Evolutionary conservation across 2,797 vertebrate genomes (phyloP), one percentile per base, ranked within the genome.

Genomic region (Urophycis tenuis): DNA sequence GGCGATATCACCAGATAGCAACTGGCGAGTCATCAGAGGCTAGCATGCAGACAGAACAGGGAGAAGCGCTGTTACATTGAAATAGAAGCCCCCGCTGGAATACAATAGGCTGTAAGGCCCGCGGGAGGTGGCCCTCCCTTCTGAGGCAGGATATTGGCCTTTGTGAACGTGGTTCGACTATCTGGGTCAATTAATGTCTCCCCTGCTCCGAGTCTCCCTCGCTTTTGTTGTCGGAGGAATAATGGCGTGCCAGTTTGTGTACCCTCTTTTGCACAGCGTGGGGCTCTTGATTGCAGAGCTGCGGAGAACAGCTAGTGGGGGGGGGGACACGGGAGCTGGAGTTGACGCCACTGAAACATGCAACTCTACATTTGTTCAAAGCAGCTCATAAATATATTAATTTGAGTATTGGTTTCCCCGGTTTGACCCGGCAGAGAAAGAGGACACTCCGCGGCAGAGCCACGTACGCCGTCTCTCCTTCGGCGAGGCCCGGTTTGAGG

Each of bases 151-250:
- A 90, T 90, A 89, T 86, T 85, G 88, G 89, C 81, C 89, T 91
- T 91, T 89, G 89, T 91, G 87, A 90, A 89, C 84, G 85, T 73
- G 75, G 86, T 83, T 87, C 89, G 85, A 89, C 84, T 90, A 90
- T 91, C 84, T 91, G 90, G 89, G 89, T 91, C 89, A 91, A 90
- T 92, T 91, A 92, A 88, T 79, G 74, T 85, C 80, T 82, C 86
- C 86, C 80, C 81, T 83, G 89, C 86, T 80, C 90, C 88, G 88
- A 85, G 88, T 87, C 82, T 88, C 83, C 87, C 81, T 88, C 84
- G 77, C 85, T 88, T 88, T 88, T 88, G 87, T 91, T 88, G 85
- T 87, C 84, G 67, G 71, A 77, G 77, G 78, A 86, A 90, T 85
- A 87, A 90, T 82, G 74, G 77, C 10, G 75, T 69, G 85, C 70